These are phyloP conservation scores for Petrocephalus microphthalmus DNA, from an alignment of 2,113 vertebrate species.

Conservation along the genomic window DNA sequence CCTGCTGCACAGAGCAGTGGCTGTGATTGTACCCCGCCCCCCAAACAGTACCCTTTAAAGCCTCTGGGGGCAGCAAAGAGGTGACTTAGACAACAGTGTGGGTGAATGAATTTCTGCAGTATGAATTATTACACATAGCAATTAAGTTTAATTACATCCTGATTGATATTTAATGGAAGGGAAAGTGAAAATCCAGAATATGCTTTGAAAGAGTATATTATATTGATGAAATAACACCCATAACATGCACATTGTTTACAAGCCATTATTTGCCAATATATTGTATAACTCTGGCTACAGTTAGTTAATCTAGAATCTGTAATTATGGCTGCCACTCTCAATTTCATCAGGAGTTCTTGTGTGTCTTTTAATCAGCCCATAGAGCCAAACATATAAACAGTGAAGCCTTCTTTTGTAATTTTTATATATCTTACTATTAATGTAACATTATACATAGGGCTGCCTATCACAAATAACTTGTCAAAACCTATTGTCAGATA, in stretches of 20 bases:
- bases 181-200: constrained; percentile 7
- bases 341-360: neutral
- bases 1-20: neutral
- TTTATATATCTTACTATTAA: neutral
- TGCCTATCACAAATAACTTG: neutral
- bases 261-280: neutral
- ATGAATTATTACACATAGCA: neutral
- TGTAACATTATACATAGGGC: neutral
- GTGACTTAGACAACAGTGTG: neutral
- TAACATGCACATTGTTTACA: neutral
- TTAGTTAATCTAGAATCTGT: constrained; percentile 1
- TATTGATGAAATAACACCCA: neutral
- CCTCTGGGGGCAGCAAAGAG: neutral
- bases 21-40: neutral
- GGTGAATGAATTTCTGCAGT: neutral
- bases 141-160: neutral
- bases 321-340: neutral
- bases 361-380: neutral
- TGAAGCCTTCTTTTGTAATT: neutral
- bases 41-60: neutral
- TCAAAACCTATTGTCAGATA: neutral
- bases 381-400: neutral
- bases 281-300: neutral
- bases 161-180: constrained; percentile 8
- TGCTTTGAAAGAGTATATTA: constrained; percentile 10